Evolutionary conservation across 1,140 invertebrate species (phyloP).

Genomic region (Drosophila nigromelanica): DNA sequence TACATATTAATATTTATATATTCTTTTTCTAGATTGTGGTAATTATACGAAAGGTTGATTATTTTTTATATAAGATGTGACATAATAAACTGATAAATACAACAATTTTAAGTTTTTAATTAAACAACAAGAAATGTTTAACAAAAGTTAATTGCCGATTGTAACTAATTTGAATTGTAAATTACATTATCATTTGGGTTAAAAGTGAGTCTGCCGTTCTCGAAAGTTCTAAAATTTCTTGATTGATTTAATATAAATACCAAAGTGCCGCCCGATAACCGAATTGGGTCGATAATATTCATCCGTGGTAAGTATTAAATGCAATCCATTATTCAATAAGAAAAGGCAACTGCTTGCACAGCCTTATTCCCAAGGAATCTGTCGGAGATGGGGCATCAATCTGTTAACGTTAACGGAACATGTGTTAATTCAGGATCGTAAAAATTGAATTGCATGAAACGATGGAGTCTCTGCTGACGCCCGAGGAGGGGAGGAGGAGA

Average conservation of each 20-base stretch:
- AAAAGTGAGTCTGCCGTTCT: background rate
- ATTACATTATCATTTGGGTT: slow-evolving; percentile 12
- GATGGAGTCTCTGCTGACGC: slow-evolving; percentile 29
- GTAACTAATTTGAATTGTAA: slow-evolving; percentile 10
- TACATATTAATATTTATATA: too few relatives aligned
- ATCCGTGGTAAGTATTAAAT: slow-evolving; percentile 42
- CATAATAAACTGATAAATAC: too few relatives aligned
- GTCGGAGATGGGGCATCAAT: slow-evolving; percentile 21
- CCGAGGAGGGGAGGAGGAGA: slow-evolving; percentile 3
- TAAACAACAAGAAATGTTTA: background rate
- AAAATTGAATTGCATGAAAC: slow-evolving; percentile 54
- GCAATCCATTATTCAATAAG: slow-evolving; percentile 24
- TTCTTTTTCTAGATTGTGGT: too few relatives aligned
- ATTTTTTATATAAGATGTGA: too few relatives aligned
- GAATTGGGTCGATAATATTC: slow-evolving; percentile 43
- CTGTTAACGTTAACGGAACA: slow-evolving; percentile 59
- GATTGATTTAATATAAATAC: slow-evolving; percentile 63
- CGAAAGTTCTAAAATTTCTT: slow-evolving; percentile 11
- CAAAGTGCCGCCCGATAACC: slow-evolving; percentile 50
- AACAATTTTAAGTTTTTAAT: background rate
- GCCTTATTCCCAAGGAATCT: slow-evolving; percentile 29
- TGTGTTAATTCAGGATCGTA: slow-evolving; percentile 70
- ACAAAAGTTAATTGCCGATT: background rate
- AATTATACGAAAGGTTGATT: too few relatives aligned
- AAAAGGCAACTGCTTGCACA: slow-evolving; percentile 12